phyloP scores from a whole-genome alignment of 2,888 invertebrate species.

The Epinotia bilunana region DNA sequence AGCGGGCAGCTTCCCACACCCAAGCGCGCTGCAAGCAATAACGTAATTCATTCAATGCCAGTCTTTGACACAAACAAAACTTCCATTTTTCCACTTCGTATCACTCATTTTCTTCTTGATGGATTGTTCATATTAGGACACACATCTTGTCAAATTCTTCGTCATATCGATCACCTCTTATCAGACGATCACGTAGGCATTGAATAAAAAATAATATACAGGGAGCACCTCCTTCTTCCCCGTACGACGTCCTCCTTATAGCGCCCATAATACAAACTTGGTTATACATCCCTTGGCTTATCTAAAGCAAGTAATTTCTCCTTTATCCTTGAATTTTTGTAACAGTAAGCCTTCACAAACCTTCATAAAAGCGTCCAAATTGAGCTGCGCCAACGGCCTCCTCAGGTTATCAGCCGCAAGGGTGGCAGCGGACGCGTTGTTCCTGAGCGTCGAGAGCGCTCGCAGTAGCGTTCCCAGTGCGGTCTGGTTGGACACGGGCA shows the following conservation, averaged over 20 bases:
- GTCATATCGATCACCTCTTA: too few species aligned
- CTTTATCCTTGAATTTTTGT: too few species aligned
- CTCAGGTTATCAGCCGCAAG: slow-evolving; percentile 91
- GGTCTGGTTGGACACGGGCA: slow-evolving; percentile 90
- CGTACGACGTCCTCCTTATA: too few species aligned
- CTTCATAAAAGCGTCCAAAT: slow-evolving; percentile 85
- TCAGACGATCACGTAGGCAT: too few species aligned
- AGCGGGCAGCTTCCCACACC: slow-evolving; percentile 90
- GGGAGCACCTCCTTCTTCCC: too few species aligned
- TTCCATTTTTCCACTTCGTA: too few species aligned
- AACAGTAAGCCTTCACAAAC: slow-evolving; percentile 50
- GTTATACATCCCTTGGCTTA: background rate
- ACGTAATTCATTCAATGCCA: too few species aligned
- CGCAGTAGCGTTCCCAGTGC: slow-evolving; percentile 88
- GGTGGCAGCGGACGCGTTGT: slow-evolving; percentile 90
- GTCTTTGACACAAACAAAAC: slow-evolving; percentile 23
- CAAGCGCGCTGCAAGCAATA: slow-evolving; percentile 85
- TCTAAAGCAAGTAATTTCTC: too few species aligned
- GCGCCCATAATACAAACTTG: background rate
- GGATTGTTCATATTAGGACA: too few species aligned
- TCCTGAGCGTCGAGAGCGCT: slow-evolving; percentile 87
- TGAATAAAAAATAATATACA: too few species aligned
- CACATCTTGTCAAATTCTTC: too few species aligned
- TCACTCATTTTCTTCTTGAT: too few species aligned
- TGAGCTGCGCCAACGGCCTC: slow-evolving; percentile 88